These are phyloP conservation scores for Carduelis carduelis DNA, from an alignment of 2,797 vertebrate genomes.

Conservation along the genomic window DNA sequence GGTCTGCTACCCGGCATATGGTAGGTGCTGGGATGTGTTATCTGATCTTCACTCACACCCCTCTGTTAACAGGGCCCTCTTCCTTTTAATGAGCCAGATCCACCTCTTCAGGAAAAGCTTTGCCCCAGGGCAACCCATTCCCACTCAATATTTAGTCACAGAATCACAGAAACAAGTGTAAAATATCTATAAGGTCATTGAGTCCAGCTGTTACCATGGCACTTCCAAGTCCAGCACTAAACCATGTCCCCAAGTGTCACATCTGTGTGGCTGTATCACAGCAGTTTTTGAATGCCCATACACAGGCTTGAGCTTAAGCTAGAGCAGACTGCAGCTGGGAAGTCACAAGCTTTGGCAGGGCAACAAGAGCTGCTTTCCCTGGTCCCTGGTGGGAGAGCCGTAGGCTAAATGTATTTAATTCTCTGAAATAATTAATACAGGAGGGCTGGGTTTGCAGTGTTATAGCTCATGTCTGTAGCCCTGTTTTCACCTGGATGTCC, in stretches of 20 bases:
- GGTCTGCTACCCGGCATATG: constrained; percentile 83
- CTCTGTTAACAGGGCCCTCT: background rate
- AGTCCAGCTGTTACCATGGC: background rate
- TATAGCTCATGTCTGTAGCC: background rate
- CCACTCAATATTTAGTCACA: too few relatives aligned
- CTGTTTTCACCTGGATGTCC: background rate
- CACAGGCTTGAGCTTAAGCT: background rate
- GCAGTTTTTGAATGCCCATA: fast-evolving
- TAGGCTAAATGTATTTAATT: background rate
- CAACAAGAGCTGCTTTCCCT: background rate
- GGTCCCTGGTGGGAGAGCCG: background rate
- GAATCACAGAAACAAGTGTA: background rate
- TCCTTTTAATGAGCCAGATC: background rate
- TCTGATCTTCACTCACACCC: background rate
- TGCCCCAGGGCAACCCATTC: background rate
- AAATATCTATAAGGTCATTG: background rate
- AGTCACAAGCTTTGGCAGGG: background rate
- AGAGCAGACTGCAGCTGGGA: background rate
- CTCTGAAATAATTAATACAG: background rate
- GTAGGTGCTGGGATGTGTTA: constrained; percentile 59
- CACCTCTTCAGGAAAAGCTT: background rate
- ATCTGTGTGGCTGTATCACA: background rate
- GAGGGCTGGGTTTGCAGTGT: background rate
- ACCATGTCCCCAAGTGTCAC: background rate
- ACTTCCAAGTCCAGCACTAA: background rate